phyloP scores from a whole-genome alignment of 2,113 vertebrate species.

The Spizaetus ornatus region DNA sequence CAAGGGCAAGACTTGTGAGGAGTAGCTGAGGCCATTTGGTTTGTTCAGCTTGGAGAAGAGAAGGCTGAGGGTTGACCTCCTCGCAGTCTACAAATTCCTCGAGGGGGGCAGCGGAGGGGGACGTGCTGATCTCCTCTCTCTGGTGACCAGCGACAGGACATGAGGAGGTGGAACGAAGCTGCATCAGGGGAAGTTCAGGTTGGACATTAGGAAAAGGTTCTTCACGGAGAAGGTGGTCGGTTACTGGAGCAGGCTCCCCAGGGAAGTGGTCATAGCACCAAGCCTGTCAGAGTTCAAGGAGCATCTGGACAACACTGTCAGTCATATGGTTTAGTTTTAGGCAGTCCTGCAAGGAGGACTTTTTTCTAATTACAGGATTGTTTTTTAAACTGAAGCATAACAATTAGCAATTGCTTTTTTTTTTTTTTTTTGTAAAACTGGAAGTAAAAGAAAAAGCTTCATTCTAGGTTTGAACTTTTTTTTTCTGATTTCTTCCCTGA shows the following conservation, averaged over 20 bases:
- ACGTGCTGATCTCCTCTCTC: not conserved
- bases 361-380: not conserved
- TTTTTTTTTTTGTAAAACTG: not conserved
- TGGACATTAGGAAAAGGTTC: not conserved
- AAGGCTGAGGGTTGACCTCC: not conserved
- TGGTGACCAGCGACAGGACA: not conserved
- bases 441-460: not conserved
- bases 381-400: not conserved
- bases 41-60: not conserved
- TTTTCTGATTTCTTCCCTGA: not conserved
- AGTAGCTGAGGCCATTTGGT: too few species aligned
- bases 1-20: not conserved
- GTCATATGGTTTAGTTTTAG: too few species aligned
- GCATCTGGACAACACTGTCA: too few species aligned
- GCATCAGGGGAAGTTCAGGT: not conserved
- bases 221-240: not conserved
- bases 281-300: too few species aligned
- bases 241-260: not conserved
- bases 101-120: rapidly evolving
- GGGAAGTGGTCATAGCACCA: not conserved
- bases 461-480: not conserved
- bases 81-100: not conserved
- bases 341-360: not conserved
- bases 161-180: too few species aligned
- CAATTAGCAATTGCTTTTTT: not conserved